Evolutionary conservation across 2,797 vertebrate species (phyloP), one percentile per base, ranked within the genome.

Genomic region (Channallabes apus): DNA sequence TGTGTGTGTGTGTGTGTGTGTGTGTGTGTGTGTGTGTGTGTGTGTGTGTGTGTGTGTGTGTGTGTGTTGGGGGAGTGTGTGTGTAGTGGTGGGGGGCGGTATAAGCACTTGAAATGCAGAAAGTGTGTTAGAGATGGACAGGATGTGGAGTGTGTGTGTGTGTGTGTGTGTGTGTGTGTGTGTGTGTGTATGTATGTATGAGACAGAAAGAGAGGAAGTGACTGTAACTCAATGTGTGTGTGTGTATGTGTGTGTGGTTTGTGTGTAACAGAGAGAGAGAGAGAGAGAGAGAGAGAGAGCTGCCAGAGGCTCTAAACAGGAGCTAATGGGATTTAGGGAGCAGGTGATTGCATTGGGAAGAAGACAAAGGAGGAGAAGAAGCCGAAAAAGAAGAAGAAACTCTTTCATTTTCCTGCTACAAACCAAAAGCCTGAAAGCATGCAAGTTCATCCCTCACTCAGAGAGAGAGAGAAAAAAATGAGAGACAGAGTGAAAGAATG

Each of bases 301-400:
- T 83, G 82, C 82, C 82, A 78, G 59, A 38, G 51, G 75, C 78
- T 81, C 68, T 81, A 87, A 87, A 83, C 67, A 86, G 73, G 71
- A 54, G 85, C 58, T 86, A 86, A 86, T 86, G 82, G 85, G 75
- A 86, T 86, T 86, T 82, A 29, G 59, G 41, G 82, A 86, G 85
- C 58, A 86, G 85, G 85, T 83, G 82, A 80, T 77, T 83, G 59
- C 9, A 20, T 78, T 86, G 32, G 67, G 82, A 56, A 18, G 24
- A 54, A 58, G 75, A 59, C 18, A 24, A 77, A 38, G 56, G 11
- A 20, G 18, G 4, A 8, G 54, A 35, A 35, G 22, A 27, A 59
- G 32, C 32, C 4, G 32, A 38, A n/a, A 32, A 41, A 80, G 59
- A 64, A 46, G 35, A 73, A 83, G n/a, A 75, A 72, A 17, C 32